Percentiles rank a stretch among this genome's conserved stretches.
Evolutionary conservation across 2,113 vertebrate species (phyloP).

Genomic region (Mionectes macconnelli): DNA sequence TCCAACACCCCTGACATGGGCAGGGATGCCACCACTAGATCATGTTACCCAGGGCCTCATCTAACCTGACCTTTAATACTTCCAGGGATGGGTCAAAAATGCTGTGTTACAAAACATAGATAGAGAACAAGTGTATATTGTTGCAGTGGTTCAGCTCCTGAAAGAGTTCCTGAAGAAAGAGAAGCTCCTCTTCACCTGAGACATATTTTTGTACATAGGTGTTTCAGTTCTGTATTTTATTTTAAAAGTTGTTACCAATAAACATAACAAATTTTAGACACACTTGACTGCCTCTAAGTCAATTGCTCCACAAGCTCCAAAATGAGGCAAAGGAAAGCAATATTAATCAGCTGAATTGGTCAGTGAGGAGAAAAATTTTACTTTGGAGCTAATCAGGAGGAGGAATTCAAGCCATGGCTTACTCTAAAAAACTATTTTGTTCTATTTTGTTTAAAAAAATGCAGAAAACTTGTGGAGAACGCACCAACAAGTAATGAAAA

Average conservation of each 20-base stretch:
- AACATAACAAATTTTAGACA: background rate
- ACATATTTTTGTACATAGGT: background rate
- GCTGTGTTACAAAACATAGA: accelerated
- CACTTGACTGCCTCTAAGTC: background rate
- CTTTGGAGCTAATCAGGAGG: background rate
- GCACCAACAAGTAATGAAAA: background rate
- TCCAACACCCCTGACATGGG: background rate
- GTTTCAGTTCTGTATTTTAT: background rate
- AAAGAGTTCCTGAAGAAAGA: background rate
- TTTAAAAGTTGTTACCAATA: background rate
- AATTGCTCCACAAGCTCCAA: background rate
- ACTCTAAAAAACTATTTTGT: background rate
- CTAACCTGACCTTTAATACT: background rate
- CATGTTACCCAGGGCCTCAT: background rate
- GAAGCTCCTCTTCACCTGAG: background rate
- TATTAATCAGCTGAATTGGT: background rate
- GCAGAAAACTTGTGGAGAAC: background rate
- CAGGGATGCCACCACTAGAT: background rate
- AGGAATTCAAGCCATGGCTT: background rate
- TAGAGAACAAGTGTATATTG: background rate
- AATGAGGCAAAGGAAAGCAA: background rate
- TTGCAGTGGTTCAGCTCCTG: background rate
- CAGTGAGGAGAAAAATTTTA: background rate
- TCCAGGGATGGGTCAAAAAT: background rate
- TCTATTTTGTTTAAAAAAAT: background rate